Percentiles rank a stretch among this genome's conserved stretches.
Evolutionary conservation across 2,888 invertebrate genomes (phyloP).

Genomic region (Ernsta delagoae): DNA sequence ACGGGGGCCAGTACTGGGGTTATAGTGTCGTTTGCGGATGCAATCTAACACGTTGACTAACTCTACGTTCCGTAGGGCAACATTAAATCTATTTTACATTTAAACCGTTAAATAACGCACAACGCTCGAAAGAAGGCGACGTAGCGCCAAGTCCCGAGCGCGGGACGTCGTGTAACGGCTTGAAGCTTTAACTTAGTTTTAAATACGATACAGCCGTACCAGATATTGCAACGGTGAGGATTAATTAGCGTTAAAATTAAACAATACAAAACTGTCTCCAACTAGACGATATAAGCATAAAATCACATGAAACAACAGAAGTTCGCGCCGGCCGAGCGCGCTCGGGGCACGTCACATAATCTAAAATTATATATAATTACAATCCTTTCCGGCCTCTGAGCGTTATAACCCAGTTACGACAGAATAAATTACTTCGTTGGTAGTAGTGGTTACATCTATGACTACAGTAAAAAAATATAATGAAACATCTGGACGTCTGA

Average conservation of each 20-base stretch:
- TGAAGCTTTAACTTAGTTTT: conserved; percentile 13
- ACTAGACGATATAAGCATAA: conserved; percentile 23
- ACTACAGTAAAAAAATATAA: conserved; percentile 34
- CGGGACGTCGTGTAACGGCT: not conserved
- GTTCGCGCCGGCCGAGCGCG: conserved; percentile 1
- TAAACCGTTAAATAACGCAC: conserved; percentile 36
- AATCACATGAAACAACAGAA: conserved; percentile 35
- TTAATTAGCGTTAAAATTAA: conserved; percentile 25
- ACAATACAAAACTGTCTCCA: conserved; percentile 20
- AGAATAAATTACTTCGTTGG: conserved; percentile 35
- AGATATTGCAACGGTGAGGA: conserved; percentile 32
- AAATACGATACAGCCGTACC: conserved; percentile 35
- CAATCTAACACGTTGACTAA: conserved; percentile 50
- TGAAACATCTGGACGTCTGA: conserved; percentile 33
- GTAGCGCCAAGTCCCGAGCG: not conserved
- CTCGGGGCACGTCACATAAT: conserved; percentile 7
- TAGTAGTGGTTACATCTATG: conserved; percentile 29
- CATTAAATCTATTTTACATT: conserved; percentile 53
- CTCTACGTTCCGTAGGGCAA: conserved; percentile 60
- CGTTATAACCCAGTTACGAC: conserved; percentile 8
- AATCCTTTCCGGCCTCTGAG: conserved; percentile 14
- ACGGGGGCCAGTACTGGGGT: not conserved
- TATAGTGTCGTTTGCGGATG: conserved; percentile 35
- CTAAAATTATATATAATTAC: conserved; percentile 27
- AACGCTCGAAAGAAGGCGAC: not conserved